A percentile compares a stretch with the other conserved stretches of the same genome.
These are phyloP conservation scores for Acropora tenuis DNA, from an alignment of 64 coral and sea anemone genomes.

Conservation along the genomic window DNA sequence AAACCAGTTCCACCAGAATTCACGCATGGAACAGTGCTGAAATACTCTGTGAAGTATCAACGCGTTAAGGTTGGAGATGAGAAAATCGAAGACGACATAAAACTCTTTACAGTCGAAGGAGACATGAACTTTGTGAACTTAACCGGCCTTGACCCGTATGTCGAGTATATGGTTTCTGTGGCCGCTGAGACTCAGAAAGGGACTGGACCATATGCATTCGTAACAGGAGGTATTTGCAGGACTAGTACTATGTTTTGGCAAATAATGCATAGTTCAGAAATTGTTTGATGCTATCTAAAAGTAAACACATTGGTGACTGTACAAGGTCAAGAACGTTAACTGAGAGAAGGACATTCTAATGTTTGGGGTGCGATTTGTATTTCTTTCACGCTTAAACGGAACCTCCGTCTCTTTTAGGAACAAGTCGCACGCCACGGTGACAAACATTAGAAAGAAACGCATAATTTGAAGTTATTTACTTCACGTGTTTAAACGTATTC, in stretches of 20 bases:
- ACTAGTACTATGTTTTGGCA: too few species aligned
- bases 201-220: neutral
- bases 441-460: too few species aligned
- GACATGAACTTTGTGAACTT: neutral
- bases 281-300: too few species aligned
- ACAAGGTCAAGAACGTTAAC: too few species aligned
- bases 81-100: neutral
- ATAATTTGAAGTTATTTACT: neutral
- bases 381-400: too few species aligned
- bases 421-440: too few species aligned
- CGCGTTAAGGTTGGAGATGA: neutral
- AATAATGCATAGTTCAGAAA: too few species aligned
- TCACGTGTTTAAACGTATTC: too few species aligned
- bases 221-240: neutral
- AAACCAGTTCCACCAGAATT: neutral
- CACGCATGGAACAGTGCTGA: neutral
- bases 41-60: constrained; percentile 4
- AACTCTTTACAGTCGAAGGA: neutral
- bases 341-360: too few species aligned
- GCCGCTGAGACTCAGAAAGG: neutral
- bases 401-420: too few species aligned
- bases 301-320: too few species aligned
- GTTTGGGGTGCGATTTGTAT: too few species aligned
- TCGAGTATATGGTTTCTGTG: neutral
- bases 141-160: neutral